phyloP scores from a whole-genome alignment of 2,113 vertebrate species.

The Hippocampus guttulatus region DNA sequence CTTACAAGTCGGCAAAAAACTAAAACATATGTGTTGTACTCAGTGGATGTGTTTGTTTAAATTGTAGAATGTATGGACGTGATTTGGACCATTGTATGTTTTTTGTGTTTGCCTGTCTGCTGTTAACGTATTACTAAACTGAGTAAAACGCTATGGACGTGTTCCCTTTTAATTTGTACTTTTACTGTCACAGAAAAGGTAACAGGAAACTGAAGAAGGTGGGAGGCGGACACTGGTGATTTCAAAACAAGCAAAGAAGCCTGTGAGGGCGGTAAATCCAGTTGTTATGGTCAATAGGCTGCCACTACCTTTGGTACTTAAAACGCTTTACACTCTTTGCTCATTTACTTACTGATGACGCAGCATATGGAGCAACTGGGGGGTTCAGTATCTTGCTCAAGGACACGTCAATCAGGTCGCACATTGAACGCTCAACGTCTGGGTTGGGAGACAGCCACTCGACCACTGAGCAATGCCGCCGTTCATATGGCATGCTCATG shows the following conservation, averaged over 20 bases:
- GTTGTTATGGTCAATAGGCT: no score
- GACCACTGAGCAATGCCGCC: no score
- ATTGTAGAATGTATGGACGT: conserved; percentile 73
- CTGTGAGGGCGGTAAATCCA: background rate
- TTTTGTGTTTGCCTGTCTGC: conserved; percentile 86
- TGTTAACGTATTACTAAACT: conserved; percentile 84
- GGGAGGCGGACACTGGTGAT: no score
- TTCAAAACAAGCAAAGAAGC: background rate
- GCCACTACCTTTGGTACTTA: no score
- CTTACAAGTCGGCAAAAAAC: conserved; percentile 66
- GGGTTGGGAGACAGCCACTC: no score
- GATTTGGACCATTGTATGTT: conserved; percentile 57
- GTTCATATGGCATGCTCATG: no score
- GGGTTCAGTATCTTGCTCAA: no score
- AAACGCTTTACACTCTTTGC: no score
- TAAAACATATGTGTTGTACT: conserved; percentile 77
- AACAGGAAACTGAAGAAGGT: conserved; percentile 56
- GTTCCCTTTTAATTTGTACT: conserved; percentile 67
- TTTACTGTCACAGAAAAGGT: conserved; percentile 76
- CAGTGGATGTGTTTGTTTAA: conserved; percentile 81
- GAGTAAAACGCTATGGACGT: conserved; percentile 81
- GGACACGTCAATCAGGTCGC: no score
- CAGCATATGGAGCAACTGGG: no score
- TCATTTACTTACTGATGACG: no score
- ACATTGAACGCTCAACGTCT: no score